A percentile compares a stretch with the other conserved stretches of the same genome.
These are phyloP conservation scores for Euura saliciscinereae DNA, from an alignment of 1,140 invertebrate species.

Conservation along the genomic window DNA sequence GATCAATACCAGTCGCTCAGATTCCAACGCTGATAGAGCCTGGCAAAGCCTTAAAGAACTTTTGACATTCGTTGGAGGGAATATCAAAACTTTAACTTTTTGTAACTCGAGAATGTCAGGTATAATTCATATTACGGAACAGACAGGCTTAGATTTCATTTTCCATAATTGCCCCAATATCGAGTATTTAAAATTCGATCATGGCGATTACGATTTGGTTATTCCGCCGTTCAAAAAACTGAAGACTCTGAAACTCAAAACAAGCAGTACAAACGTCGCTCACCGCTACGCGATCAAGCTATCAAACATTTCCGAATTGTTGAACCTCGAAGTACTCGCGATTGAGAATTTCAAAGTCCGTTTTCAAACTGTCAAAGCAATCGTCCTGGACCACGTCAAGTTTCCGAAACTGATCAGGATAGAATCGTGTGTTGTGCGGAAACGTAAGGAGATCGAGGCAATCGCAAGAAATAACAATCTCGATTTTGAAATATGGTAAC, in stretches of 20 bases:
- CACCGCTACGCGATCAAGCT: neutral
- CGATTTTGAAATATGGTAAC: no score
- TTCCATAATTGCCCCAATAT: neutral
- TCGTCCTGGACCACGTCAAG: no score
- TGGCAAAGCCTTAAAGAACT: neutral
- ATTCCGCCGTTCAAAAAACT: neutral
- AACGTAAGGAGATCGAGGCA: no score
- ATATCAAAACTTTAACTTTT: neutral
- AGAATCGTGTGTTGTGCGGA: no score
- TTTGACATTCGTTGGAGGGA: neutral
- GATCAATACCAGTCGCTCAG: no score
- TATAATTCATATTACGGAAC: neutral
- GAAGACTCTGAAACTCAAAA: neutral
- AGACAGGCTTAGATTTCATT: neutral
- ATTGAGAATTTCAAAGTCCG: no score
- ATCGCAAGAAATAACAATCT: no score
- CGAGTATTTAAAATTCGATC: neutral
- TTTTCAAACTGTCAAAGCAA: no score
- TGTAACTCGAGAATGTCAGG: neutral
- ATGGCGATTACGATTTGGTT: neutral
- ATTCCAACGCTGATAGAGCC: neutral
- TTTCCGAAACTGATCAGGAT: no score
- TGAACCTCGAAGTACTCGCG: no score
- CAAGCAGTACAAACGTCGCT: neutral
- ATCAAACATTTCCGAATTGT: no score